Evolutionary conservation across 2,113 vertebrate species (phyloP).

Genomic region (Myanophis thanlyinensis): DNA sequence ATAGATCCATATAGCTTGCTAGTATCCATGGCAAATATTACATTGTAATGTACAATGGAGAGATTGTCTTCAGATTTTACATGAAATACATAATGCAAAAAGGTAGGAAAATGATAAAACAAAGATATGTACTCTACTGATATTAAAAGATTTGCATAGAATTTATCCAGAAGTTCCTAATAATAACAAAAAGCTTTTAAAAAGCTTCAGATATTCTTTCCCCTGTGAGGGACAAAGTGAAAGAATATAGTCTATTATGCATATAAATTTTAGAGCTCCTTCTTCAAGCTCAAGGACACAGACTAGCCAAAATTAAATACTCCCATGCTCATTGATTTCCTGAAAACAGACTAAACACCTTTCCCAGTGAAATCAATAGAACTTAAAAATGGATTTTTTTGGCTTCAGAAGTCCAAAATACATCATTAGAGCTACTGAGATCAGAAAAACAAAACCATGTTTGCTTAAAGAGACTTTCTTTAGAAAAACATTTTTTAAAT

Average conservation of each 20-base stretch:
- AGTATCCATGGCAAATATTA: neutral
- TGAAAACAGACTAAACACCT: neutral
- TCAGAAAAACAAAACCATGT: neutral
- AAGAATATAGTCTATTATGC: neutral
- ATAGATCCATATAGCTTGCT: neutral
- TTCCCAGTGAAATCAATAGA: neutral
- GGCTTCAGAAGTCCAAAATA: neutral
- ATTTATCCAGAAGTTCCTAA: neutral
- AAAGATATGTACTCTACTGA: neutral
- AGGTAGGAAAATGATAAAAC: conserved; percentile 12
- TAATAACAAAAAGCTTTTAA: neutral
- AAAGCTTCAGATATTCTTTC: neutral
- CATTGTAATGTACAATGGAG: neutral
- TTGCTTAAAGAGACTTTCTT: neutral
- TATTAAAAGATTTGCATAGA: conserved; percentile 7
- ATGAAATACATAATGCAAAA: neutral
- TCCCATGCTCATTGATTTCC: neutral
- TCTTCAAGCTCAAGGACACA: neutral
- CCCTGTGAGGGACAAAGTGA: neutral
- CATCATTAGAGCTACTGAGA: neutral
- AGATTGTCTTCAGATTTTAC: neutral
- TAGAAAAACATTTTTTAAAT: neutral
- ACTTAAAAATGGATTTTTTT: neutral
- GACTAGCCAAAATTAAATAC: neutral
- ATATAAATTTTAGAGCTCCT: neutral